Evolutionary conservation across 1,140 invertebrate genomes (phyloP).

Genomic region (Belonocnema kinseyi): DNA sequence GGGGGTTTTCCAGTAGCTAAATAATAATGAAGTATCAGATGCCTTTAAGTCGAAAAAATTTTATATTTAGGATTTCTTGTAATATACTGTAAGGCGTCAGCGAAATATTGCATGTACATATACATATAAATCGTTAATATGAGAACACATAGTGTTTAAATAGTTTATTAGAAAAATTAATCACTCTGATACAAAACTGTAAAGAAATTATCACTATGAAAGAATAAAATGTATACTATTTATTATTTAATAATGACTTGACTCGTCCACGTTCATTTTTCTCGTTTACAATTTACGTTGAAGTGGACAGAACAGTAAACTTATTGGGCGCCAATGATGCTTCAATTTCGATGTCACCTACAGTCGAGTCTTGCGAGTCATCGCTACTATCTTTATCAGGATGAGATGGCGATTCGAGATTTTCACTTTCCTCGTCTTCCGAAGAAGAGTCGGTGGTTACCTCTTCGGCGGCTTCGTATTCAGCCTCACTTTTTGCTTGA

Average conservation of each 20-base stretch:
- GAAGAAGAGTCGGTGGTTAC: constrained; percentile 52
- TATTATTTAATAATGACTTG: background rate
- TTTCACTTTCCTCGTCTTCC: constrained; percentile 59
- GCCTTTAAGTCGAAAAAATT: too few species aligned
- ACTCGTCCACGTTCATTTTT: background rate
- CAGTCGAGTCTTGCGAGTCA: constrained; percentile 44
- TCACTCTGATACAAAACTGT: constrained; percentile 20
- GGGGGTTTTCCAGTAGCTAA: too few species aligned
- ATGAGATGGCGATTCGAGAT: constrained; percentile 29
- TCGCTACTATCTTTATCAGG: constrained; percentile 45
- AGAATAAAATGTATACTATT: constrained; percentile 10
- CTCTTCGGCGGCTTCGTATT: constrained; percentile 38
- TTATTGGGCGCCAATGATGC: constrained; percentile 63
- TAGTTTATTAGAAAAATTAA: constrained; percentile 10
- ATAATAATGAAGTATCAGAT: too few species aligned
- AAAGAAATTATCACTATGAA: constrained; percentile 6
- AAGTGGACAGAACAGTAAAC: constrained; percentile 63
- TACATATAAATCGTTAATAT: constrained; percentile 15
- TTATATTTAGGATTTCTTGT: too few species aligned
- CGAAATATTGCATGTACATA: constrained; percentile 16
- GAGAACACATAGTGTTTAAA: constrained; percentile 7
- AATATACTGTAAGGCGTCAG: background rate
- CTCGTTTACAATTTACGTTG: constrained; percentile 29
- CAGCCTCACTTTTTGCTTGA: constrained; percentile 75
- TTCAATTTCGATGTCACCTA: constrained; percentile 45